These are phyloP conservation scores for Callimorpha dominula DNA, from an alignment of 2,888 invertebrate species.

Conservation along the genomic window DNA sequence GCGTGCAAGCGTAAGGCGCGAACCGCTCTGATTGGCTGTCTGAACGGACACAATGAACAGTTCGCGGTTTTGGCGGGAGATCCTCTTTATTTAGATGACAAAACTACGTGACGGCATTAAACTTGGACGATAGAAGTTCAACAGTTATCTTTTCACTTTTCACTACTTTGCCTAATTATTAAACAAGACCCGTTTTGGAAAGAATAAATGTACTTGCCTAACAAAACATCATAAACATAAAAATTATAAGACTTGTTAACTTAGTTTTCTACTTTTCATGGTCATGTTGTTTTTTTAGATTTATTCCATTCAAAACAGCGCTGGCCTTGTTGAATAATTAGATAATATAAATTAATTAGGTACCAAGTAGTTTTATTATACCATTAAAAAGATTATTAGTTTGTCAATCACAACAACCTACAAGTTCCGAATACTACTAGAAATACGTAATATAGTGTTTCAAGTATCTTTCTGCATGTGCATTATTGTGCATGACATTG, in stretches of 20 bases:
- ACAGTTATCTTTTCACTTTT: not conserved
- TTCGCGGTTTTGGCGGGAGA: slow-evolving; percentile 74
- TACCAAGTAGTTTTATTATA: not conserved
- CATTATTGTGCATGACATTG: too few species aligned
- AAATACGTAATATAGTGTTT: too few species aligned
- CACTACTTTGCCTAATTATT: too few species aligned
- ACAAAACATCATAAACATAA: too few species aligned
- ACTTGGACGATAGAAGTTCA: not conserved
- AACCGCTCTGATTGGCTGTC: slow-evolving; percentile 79
- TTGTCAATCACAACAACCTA: not conserved
- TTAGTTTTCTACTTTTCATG: not conserved
- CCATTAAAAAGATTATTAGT: not conserved
- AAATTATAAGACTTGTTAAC: too few species aligned
- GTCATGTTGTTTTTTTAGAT: not conserved
- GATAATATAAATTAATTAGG: not conserved
- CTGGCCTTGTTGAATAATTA: not conserved
- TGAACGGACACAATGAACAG: slow-evolving; percentile 52
- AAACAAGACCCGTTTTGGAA: too few species aligned
- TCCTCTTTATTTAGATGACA: slow-evolving; percentile 56
- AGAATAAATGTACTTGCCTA: too few species aligned
- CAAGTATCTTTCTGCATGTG: too few species aligned
- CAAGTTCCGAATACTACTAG: too few species aligned
- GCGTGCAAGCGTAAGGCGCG: slow-evolving; percentile 76
- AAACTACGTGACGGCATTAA: not conserved
- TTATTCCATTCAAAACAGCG: not conserved